Base-by-base conservation (phyloP, 2,113 vertebrate species). In the Bettongia penicillata region DNA sequence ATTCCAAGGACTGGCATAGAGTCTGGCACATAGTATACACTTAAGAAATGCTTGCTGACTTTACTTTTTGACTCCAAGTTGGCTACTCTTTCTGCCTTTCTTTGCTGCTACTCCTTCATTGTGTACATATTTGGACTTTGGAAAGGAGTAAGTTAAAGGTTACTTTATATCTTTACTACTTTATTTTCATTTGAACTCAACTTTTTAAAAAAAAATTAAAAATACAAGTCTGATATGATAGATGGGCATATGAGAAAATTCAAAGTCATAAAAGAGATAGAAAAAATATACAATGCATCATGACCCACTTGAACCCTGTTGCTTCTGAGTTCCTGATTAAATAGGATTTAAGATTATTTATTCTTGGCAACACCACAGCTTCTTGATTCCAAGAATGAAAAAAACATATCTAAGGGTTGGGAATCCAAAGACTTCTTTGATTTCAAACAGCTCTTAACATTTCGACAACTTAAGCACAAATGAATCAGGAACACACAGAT, bases 401-500 rank as follows among this genome's bases (percentile, higher is more conserved):
- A 90, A 97, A 96, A 94, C 51, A 49, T 92, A 95, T 91, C 37
- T 90, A 96, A 97, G 84, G 53, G 90, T 77, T 37, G 95, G 68
- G 84, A 91, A 95, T 96, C 91, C 52, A 95, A 95, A 91, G 50
- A 2, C 90, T 93, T 94, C 94, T 95, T 97, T 96, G 96, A 96
- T 97, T 96, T 97, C 92, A 96, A 94, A 94, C 89, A 92, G 55
- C 90, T 97, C 93, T 98, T 97, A 95, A 94, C 97, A 97, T 97
- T 97, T 97, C 96, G 96, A 95, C 93, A 96, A 96, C 93, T 97
- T 96, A 97, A 96, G 96, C 94, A 96, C 94, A 97, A 95, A 94
- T 97, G 96, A 96, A 96, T 96, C 97, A 97, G 95, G 94, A 96
- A 95, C 95, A 68, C 89, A 92, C 95, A 97, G 94, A 97, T 96